Base-by-base conservation (phyloP, 2,797 vertebrate species). In the Fringilla coelebs region DNA sequence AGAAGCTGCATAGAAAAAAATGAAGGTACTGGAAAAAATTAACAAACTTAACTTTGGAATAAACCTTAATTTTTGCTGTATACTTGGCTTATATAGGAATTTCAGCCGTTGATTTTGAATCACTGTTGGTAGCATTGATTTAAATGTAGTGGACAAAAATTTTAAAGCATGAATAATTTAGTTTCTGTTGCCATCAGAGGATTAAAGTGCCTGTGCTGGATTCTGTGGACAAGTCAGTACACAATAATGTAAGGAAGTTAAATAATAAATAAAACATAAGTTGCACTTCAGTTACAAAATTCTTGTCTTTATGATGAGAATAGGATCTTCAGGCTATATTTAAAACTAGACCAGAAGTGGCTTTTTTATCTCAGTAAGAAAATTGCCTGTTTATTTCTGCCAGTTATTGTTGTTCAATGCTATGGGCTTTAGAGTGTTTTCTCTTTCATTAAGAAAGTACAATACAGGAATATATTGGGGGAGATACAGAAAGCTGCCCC, bases 201-300 rank as follows among this genome's bases (percentile, higher is more conserved):
- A 96, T 96, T 95, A 68, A 92, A 94, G 87, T 90, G 89, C 67
- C 87, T 74, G 78, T 93, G 40, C 84, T 94, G 66, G 65, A 81
- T 95, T 94, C 78, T 88, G 68, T 92, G 79, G 94, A 94, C 76
- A 92, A 91, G 91, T 78, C 92, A 91, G 80, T 91, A 95, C 79
- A 84, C 85, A 95, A 63, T 90, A 82, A 91, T 94, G 54, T 92
- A 96, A 91, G 67, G 71, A 94, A 94, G 83, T 95, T 96, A 95
- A 96, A 95, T 95, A 95, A 94, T 96, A 88, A 96, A 96, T 97
- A 96, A 97, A 96, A 92, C 55, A 93, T 95, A 93, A 94, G 31
- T 92, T 92, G 86, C 81, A 89, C 83, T 95, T 81, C 9, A 81
- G 84, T 84, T 94, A 83, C 78, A 85, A 94, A 94, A 96, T 80